Evolutionary conservation across 2,797 vertebrate species (phyloP).

Genomic region (Bucorvus abyssinicus): DNA sequence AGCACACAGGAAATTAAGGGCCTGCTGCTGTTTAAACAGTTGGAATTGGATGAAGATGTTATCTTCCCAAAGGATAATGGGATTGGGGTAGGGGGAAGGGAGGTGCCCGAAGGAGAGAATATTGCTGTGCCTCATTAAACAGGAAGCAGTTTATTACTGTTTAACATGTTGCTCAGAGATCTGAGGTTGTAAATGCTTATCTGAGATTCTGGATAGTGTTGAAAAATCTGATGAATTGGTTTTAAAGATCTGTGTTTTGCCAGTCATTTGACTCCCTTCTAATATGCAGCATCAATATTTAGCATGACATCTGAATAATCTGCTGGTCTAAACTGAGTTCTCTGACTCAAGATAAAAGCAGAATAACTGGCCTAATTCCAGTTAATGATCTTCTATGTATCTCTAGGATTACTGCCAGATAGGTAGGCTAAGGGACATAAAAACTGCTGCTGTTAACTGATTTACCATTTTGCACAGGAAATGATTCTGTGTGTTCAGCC

Average conservation of each 20-base stretch:
- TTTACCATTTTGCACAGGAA: neutral
- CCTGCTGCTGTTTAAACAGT: neutral
- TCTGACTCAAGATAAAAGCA: neutral
- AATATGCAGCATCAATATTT: neutral
- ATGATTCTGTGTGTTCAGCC: neutral
- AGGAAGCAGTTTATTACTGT: constrained; percentile 16
- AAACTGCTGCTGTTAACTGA: neutral
- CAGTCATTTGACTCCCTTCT: neutral
- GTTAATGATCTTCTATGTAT: neutral
- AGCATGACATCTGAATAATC: neutral
- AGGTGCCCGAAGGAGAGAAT: neutral
- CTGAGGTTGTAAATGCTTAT: neutral
- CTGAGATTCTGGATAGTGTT: neutral
- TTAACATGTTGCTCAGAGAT: neutral
- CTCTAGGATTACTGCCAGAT: neutral
- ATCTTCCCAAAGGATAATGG: neutral
- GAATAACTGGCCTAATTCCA: neutral
- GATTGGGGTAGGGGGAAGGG: neutral
- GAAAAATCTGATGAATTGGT: neutral
- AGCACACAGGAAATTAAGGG: neutral
- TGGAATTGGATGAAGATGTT: neutral
- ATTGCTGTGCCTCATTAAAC: constrained; percentile 18
- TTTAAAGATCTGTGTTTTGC: neutral
- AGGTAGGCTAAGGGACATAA: neutral
- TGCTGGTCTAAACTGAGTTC: neutral